Conservation (phyloP, 2,888 invertebrate genomes). For the Zaprionus lineosus region DNA sequence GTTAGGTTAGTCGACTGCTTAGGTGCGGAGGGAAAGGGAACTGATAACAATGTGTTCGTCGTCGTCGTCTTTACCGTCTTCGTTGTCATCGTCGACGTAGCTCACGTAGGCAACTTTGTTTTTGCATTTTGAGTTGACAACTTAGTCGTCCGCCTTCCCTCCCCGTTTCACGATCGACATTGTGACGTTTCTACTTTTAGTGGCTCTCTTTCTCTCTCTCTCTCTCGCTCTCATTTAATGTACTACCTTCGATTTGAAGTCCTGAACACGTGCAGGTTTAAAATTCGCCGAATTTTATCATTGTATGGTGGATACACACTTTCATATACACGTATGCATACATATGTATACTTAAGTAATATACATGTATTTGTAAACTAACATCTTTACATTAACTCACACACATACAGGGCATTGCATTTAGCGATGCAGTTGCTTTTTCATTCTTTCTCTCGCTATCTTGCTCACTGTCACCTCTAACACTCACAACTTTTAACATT, state of each 20-base stretch:
- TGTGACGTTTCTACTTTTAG: slow-evolving; percentile 10
- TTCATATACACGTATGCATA: slow-evolving; percentile 1
- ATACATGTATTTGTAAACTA: slow-evolving; percentile 13
- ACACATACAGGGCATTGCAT: slow-evolving; percentile 32
- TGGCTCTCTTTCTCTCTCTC: slow-evolving; percentile 7
- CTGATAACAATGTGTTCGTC: slow-evolving; percentile 8
- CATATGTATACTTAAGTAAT: neutral
- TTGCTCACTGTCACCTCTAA: slow-evolving; percentile 17
- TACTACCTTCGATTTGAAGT: slow-evolving; percentile 19
- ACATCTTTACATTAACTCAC: too few species aligned
- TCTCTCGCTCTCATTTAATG: neutral
- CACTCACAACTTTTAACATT: slow-evolving; percentile 55
- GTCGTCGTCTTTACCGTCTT: neutral
- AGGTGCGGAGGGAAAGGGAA: slow-evolving; percentile 5
- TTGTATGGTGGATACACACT: slow-evolving; percentile 20
- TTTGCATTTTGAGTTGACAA: slow-evolving; percentile 66
- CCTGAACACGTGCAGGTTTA: slow-evolving; percentile 57
- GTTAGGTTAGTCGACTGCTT: slow-evolving; percentile 34
- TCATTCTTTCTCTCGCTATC: slow-evolving; percentile 1
- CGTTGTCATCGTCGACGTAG: slow-evolving; percentile 25
- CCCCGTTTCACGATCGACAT: slow-evolving; percentile 45
- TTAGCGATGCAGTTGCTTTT: slow-evolving; percentile 40
- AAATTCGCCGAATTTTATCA: slow-evolving; percentile 49
- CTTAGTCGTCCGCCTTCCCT: slow-evolving; percentile 15
- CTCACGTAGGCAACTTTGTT: slow-evolving; percentile 74